Conservation (phyloP, 2,888 invertebrate species). For the Ethmia dodecea region DNA sequence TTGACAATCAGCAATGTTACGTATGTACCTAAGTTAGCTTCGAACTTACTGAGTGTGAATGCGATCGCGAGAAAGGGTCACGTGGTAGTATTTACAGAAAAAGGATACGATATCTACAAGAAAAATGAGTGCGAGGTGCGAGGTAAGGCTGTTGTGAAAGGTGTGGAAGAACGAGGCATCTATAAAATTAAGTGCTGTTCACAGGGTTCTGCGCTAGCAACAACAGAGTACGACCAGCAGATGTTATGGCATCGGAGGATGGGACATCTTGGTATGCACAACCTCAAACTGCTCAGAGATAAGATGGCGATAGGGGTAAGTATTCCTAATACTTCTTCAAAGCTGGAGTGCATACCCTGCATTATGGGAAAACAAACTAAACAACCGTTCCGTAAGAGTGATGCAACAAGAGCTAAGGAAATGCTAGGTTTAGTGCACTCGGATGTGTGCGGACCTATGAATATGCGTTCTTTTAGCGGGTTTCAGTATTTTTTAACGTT, state of each 20-base stretch:
- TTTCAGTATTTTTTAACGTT: constrained; percentile 7
- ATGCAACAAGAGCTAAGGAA: constrained; percentile 1
- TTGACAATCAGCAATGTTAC: background rate
- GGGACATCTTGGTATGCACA: constrained; percentile 1
- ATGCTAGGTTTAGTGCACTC: constrained; percentile 11
- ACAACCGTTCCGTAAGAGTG: background rate
- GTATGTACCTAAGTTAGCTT: background rate
- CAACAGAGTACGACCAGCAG: background rate
- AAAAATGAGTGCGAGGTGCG: background rate
- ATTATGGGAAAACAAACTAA: constrained; percentile 3
- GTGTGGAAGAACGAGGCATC: background rate
- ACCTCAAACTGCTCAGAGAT: background rate
- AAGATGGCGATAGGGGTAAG: constrained; percentile 1
- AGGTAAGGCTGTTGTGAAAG: background rate
- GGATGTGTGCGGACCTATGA: constrained; percentile 9
- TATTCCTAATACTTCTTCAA: background rate
- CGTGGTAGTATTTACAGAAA: background rate
- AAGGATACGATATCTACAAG: background rate
- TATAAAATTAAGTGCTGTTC: background rate
- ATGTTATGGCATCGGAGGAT: background rate
- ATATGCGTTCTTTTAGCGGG: background rate
- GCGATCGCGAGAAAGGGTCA: background rate
- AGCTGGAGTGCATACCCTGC: constrained; percentile 3
- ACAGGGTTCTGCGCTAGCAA: background rate
- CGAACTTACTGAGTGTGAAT: constrained; percentile 3